phyloP scores from a whole-genome alignment of 2,888 invertebrate genomes.

The Limenitis camilla region DNA sequence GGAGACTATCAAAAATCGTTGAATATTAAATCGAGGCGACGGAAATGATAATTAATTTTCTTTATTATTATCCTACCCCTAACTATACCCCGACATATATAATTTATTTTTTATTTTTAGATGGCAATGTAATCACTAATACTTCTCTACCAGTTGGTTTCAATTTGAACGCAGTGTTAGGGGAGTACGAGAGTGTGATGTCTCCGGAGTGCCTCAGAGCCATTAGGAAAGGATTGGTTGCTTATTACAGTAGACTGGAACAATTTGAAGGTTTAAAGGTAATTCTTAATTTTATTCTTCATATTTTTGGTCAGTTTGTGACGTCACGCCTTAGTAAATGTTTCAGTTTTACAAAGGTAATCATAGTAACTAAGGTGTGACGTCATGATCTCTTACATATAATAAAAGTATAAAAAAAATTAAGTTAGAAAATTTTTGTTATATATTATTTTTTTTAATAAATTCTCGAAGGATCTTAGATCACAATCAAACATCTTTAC shows the following conservation, averaged over 20 bases:
- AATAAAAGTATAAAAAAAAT: no score
- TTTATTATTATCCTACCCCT: background rate
- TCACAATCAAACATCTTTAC: background rate
- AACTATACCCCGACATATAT: background rate
- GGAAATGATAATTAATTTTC: background rate
- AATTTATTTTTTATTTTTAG: slow-evolving; percentile 30
- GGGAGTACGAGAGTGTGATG: slow-evolving; percentile 52
- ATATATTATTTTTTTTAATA: no score
- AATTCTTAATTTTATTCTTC: slow-evolving; percentile 5
- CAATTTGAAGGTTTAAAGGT: slow-evolving; percentile 55
- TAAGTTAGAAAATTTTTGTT: no score
- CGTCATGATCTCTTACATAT: no score
- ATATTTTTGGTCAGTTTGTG: no score
- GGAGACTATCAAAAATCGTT: no score
- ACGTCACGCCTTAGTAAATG: no score
- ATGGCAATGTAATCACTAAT: slow-evolving; percentile 41
- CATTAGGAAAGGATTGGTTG: slow-evolving; percentile 50
- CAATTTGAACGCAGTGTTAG: slow-evolving; percentile 48
- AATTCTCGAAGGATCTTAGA: background rate
- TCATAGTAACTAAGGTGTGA: no score
- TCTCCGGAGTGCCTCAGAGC: slow-evolving; percentile 50
- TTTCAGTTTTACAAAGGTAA: no score
- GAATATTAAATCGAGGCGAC: no score
- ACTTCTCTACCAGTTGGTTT: slow-evolving; percentile 56
- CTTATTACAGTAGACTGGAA: slow-evolving; percentile 52